A percentile compares a stretch with the other conserved stretches of the same genome.
These are phyloP conservation scores for Tarsius wallacei DNA, from an alignment of 2,797 vertebrate species.

Conservation along the genomic window DNA sequence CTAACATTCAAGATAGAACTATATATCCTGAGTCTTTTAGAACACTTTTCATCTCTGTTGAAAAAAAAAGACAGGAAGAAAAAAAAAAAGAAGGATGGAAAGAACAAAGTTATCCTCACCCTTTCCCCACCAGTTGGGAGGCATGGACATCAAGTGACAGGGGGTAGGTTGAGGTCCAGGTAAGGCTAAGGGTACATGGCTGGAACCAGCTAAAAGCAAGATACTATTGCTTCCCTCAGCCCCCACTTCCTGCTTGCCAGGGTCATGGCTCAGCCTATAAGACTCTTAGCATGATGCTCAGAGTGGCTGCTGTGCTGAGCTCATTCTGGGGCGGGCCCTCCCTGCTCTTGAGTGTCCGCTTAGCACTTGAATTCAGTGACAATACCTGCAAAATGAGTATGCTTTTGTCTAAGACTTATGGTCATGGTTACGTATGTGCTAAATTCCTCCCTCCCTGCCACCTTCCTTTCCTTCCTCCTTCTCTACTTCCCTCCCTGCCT, in stretches of 20 bases:
- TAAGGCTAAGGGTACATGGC: neutral
- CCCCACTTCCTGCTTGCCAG: neutral
- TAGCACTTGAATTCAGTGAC: neutral
- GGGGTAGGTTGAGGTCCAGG: neutral
- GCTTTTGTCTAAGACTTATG: slow-evolving; percentile 16
- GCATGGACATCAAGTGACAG: neutral
- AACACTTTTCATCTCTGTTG: neutral
- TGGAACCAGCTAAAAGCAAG: neutral
- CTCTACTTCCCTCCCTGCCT: neutral
- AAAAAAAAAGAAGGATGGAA: neutral
- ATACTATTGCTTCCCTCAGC: fast-evolving
- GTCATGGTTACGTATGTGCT: neutral
- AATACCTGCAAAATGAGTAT: neutral
- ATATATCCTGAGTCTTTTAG: slow-evolving; percentile 2
- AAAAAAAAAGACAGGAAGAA: neutral
- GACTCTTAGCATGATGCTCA: neutral
- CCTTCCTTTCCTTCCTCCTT: neutral
- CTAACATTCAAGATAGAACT: slow-evolving; percentile 31
- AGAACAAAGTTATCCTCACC: fast-evolving
- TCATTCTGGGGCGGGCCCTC: neutral
- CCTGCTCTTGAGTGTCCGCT: neutral
- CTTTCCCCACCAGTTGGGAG: neutral
- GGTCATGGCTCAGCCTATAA: neutral
- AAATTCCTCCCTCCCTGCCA: neutral
- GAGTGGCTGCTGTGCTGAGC: neutral